Percentiles rank a stretch among this genome's conserved stretches.
phyloP scores from a whole-genome alignment of 1,140 invertebrate species.

The Cydia fagiglandana region DNA sequence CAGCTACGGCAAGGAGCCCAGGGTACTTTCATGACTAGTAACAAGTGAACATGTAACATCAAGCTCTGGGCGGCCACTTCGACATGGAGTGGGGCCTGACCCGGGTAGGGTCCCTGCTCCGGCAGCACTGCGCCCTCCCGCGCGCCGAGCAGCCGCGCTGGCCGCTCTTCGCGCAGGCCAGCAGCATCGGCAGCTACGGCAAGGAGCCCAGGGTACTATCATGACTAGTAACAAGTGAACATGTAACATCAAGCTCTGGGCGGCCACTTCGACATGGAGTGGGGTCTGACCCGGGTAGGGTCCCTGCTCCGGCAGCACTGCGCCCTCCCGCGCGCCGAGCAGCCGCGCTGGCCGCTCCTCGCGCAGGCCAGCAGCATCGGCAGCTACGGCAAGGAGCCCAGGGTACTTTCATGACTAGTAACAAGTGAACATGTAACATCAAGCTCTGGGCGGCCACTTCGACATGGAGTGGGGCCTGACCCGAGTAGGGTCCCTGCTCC shows the following conservation, averaged over 20 bases:
- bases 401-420: constrained; percentile 72
- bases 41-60: constrained; percentile 74
- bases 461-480: constrained; percentile 86
- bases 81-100: constrained; percentile 86
- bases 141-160: constrained; percentile 74
- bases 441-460: constrained; percentile 87
- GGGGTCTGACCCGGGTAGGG: constrained; percentile 87
- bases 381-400: constrained; percentile 83
- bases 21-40: constrained; percentile 72
- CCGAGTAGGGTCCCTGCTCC: constrained; percentile 83
- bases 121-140: constrained; percentile 82
- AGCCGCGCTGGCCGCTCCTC: constrained; percentile 80
- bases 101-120: constrained; percentile 83
- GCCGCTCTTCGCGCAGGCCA: constrained; percentile 89
- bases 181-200: constrained; percentile 94
- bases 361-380: constrained; percentile 96
- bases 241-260: constrained; percentile 86
- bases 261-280: constrained; percentile 83
- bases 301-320: constrained; percentile 83
- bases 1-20: constrained; percentile 83
- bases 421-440: constrained; percentile 74
- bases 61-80: constrained; percentile 87
- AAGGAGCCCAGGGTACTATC: constrained; percentile 61
- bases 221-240: constrained; percentile 64
- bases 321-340: constrained; percentile 76